Evolutionary conservation across 2,888 invertebrate genomes (phyloP), one percentile per base, ranked within the genome.

Genomic region (Agrochola macilenta): DNA sequence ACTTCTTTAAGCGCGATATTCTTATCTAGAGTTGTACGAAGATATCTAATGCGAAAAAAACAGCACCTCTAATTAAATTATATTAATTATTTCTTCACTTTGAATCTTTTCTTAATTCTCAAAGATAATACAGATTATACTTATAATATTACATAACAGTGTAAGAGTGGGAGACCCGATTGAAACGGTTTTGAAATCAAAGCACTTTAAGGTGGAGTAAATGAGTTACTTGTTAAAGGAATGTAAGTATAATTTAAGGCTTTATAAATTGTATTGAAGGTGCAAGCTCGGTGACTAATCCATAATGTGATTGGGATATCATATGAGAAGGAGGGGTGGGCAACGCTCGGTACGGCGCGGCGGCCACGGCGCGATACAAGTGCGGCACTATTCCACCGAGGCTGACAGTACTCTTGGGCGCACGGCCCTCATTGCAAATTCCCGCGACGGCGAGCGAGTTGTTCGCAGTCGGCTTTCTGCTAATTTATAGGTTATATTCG

Each of bases 401-500:
- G 84, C 89, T 86, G 87, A 79, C 75, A 77, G 78, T 74, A 79
- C 85, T 76, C 69, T 74, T 69, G 78, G 52, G 83, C 83, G 87
- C 85, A 83, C 90, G 89, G 87, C 90, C 88, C 93, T 93, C 93
- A 94, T 95, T 95, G 93, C 90, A 85, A 93, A 95, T 95, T 94
- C 94, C 89, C 90, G 90, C 90, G 90, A 90, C 92, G 89, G 86
- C 90, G 90, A 89, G 87, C 92, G 89, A 90, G 91, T 90, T 91
- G 92, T 91, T 92, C 89, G 88, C 91, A 92, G 93, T 94, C 95
- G 94, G 94, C 92, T 90, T 89, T 89, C 92, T 88, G 91, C 93
- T 95, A 96, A 96, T 96, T 96, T 96, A 95, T 95, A 95, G 95
- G 94, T 95, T 95, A 96, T 95, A 95, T 95, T 95, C 94, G 93